phyloP scores from a whole-genome alignment of 2,888 invertebrate species.

The Aleiodes leptofemur region DNA sequence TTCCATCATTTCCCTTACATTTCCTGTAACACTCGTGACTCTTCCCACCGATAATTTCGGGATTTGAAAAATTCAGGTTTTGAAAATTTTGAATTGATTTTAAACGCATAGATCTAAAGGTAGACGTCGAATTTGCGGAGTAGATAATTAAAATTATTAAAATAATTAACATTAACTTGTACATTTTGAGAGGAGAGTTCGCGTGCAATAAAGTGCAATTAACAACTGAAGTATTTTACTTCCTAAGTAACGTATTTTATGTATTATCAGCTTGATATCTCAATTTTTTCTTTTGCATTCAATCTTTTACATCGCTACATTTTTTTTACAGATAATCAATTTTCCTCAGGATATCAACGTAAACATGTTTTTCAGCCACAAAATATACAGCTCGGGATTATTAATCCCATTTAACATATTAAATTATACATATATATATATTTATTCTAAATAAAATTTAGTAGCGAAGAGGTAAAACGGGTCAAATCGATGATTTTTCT shows the following conservation, averaged over 20 bases:
- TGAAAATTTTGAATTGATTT: slow-evolving; percentile 35
- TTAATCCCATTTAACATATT: too few species aligned
- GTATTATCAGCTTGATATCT: slow-evolving; percentile 43
- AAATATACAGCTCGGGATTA: slow-evolving; percentile 4
- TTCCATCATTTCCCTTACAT: slow-evolving; percentile 56
- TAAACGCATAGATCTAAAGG: slow-evolving; percentile 44
- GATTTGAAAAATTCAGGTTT: slow-evolving; percentile 46
- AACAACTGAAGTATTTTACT: not conserved
- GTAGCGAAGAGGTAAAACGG: too few species aligned
- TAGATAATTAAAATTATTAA: not conserved
- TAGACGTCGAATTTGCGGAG: not conserved
- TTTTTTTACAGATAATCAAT: not conserved
- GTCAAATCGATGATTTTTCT: too few species aligned
- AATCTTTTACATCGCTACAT: not conserved
- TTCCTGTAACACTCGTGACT: slow-evolving; percentile 61
- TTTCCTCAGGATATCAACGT: not conserved
- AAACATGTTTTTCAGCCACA: slow-evolving; percentile 7
- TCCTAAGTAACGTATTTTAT: slow-evolving; percentile 30
- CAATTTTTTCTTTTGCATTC: slow-evolving; percentile 13
- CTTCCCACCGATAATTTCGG: slow-evolving; percentile 54
- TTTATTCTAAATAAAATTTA: too few species aligned
- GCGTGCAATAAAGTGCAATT: not conserved
- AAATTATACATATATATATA: not conserved
- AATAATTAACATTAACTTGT: not conserved
- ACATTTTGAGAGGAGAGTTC: not conserved